Percentiles rank a stretch among this genome's conserved stretches.
phyloP scores from a whole-genome alignment of 1,140 invertebrate genomes.

The Lordiphosa stackelbergi region DNA sequence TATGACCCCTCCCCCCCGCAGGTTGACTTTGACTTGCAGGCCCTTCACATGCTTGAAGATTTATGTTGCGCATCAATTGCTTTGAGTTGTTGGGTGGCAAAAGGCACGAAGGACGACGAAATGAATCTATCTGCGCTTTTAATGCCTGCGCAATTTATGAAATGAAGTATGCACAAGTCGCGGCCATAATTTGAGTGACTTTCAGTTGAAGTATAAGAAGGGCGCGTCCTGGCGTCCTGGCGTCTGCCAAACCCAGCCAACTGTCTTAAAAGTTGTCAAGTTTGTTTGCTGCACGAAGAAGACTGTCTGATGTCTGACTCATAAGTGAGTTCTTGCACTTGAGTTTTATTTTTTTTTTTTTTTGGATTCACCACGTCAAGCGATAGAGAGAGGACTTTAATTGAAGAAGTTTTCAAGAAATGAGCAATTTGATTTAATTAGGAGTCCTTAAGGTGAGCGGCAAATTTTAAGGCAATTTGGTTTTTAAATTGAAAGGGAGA shows the following conservation, averaged over 20 bases:
- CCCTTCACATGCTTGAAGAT: slow-evolving; percentile 64
- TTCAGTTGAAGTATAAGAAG: slow-evolving; percentile 29
- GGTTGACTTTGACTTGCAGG: slow-evolving; percentile 45
- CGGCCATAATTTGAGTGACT: slow-evolving; percentile 42
- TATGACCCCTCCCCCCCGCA: slow-evolving; percentile 32
- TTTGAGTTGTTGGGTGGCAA: slow-evolving; percentile 11
- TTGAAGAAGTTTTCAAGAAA: too few relatives aligned
- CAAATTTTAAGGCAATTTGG: too few relatives aligned
- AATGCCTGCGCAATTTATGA: slow-evolving; percentile 68
- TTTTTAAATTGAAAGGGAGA: too few relatives aligned
- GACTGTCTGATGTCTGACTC: not conserved
- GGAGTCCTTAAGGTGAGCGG: too few relatives aligned
- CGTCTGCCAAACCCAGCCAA: slow-evolving; percentile 1
- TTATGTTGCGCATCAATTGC: slow-evolving; percentile 72
- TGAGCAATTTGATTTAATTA: too few relatives aligned
- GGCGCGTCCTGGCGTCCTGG: not conserved
- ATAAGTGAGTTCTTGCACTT: too few relatives aligned
- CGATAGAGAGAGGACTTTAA: too few relatives aligned
- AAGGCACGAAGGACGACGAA: slow-evolving; percentile 5
- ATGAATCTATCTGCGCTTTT: slow-evolving; percentile 54
- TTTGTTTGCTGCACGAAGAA: not conserved
- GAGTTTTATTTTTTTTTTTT: too few relatives aligned
- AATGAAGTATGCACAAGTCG: slow-evolving; percentile 65
- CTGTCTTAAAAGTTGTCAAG: slow-evolving; percentile 11
- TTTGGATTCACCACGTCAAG: too few relatives aligned